Base-by-base conservation (phyloP, 2,113 vertebrate species). In the Anhinga rufa region DNA sequence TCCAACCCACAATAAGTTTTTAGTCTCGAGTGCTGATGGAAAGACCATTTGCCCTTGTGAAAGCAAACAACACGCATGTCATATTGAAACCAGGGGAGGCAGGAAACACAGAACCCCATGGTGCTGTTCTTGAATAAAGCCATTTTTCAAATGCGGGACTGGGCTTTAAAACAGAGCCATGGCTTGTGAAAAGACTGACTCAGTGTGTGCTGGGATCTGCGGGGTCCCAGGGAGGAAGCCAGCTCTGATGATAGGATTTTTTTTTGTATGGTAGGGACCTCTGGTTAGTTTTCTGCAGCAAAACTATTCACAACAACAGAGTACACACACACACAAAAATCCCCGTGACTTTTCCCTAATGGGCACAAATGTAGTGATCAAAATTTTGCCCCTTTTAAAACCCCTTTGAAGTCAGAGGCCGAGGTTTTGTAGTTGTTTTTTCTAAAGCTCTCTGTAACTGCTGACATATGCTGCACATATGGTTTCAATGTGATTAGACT, bases 391-490 rank as follows among this genome's bases (percentile, higher is more conserved):
- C 82, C 55, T 86, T 91, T 94, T 42, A 44, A 93, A 93, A 71
- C 7, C 44, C 13, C 34, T 96, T 94, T 96, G 96, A 97, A 90
- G 81, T 91, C 49, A 70, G 89, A 80, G 80, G 86, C 65, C 0
- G 1, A 95, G 86, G 88, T 72, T 96, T 95, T 93, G 71, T 76
- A 87, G 84, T 54, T 87, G 70, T 89, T 96, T 95, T 88, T 92
- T 64, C 71, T 90, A 81, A 91, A 95, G 89, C 66, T 69, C 57
- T 93, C 81, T 93, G 61, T 87, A 87, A 87, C 81, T 82, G 81
- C 81, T 95, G 89, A 91, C 96, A 95, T 94, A 82, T 90, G 95
- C 83, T 93, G 84, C 92, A 87, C 97, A 97, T 94, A 82, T 95
- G 97, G 92, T 93, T 97, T 95, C 70, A 92, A 85, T 97, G 86